Percentiles rank a stretch among this genome's conserved stretches.
These are phyloP conservation scores for roundworm (Caenorhabditis elegans) DNA, from an alignment of 1,140 invertebrate species.

Conservation along the genomic window DNA sequence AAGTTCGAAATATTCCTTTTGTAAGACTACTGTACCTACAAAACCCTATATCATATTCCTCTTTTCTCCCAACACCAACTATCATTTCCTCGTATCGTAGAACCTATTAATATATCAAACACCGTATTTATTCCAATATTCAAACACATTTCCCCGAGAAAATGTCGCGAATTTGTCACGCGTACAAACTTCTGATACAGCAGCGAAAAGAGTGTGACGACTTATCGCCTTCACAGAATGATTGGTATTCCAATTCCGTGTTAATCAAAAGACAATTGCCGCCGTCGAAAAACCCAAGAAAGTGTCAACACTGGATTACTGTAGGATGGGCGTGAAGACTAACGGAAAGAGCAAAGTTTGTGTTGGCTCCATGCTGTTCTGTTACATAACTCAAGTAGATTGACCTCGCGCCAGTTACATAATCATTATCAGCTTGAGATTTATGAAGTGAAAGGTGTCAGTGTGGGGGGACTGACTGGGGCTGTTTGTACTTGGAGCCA, in stretches of 20 bases:
- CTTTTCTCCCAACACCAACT: too few species aligned
- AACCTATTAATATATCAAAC: too few species aligned
- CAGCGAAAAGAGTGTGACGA: neutral
- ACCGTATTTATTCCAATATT: too few species aligned
- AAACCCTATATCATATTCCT: too few species aligned
- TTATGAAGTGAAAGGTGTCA: neutral
- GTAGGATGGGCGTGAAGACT: neutral
- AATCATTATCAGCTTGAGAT: neutral
- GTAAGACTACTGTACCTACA: too few species aligned
- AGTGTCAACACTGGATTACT: conserved; percentile 19
- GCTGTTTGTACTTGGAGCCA: conserved; percentile 16
- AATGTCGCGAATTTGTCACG: too few species aligned
- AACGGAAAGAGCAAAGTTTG: neutral
- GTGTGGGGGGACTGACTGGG: neutral
- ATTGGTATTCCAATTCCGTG: too few species aligned
- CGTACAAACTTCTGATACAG: too few species aligned
- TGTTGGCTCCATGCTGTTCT: neutral
- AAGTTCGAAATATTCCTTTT: too few species aligned
- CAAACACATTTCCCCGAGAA: too few species aligned
- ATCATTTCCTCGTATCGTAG: too few species aligned
- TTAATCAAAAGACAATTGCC: neutral
- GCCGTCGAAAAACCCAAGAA: too few species aligned
- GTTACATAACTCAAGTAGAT: conserved; percentile 16
- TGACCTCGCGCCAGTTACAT: neutral
- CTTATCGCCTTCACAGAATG: neutral